A percentile compares a stretch with the other conserved stretches of the same genome.
These are phyloP conservation scores for Eulacestoma nigropectus DNA, from an alignment of 2,113 vertebrate genomes.

Conservation along the genomic window DNA sequence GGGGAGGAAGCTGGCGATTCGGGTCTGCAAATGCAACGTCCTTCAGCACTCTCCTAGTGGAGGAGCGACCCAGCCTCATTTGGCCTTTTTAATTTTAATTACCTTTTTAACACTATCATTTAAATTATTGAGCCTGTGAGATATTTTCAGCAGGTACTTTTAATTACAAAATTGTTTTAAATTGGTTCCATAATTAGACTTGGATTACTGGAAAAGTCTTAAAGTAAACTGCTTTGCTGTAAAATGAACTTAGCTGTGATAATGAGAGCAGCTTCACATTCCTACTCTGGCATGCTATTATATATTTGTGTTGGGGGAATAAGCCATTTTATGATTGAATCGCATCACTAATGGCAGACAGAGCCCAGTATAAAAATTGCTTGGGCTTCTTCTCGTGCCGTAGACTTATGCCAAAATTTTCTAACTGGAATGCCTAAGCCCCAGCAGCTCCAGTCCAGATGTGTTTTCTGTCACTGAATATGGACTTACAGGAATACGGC, in stretches of 20 bases:
- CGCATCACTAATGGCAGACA: not conserved
- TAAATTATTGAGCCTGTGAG: slow-evolving; percentile 24
- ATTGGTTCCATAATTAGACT: slow-evolving; percentile 21
- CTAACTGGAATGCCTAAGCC: not conserved
- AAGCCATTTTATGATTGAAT: slow-evolving; percentile 25
- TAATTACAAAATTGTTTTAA: slow-evolving; percentile 52
- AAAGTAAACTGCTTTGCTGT: slow-evolving; percentile 34
- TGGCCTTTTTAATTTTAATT: slow-evolving; percentile 31
- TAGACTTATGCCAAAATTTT: not conserved
- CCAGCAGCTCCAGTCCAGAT: not conserved
- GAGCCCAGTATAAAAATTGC: not conserved
- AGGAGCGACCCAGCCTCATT: not conserved
- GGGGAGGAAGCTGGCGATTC: not conserved
- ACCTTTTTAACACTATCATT: slow-evolving; percentile 14
- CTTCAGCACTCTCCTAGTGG: not conserved
- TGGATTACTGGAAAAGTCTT: slow-evolving; percentile 17
- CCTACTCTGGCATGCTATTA: not conserved
- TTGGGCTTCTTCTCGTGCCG: not conserved
- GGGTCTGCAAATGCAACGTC: not conserved
- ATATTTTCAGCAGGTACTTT: slow-evolving; percentile 55
- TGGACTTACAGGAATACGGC: not conserved
- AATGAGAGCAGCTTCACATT: not conserved
- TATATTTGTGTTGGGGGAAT: not conserved
- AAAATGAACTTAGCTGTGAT: slow-evolving; percentile 31
- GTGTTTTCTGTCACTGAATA: not conserved